Evolutionary conservation across 2,113 vertebrate species (phyloP).

Genomic region (Pelusios castaneus): DNA sequence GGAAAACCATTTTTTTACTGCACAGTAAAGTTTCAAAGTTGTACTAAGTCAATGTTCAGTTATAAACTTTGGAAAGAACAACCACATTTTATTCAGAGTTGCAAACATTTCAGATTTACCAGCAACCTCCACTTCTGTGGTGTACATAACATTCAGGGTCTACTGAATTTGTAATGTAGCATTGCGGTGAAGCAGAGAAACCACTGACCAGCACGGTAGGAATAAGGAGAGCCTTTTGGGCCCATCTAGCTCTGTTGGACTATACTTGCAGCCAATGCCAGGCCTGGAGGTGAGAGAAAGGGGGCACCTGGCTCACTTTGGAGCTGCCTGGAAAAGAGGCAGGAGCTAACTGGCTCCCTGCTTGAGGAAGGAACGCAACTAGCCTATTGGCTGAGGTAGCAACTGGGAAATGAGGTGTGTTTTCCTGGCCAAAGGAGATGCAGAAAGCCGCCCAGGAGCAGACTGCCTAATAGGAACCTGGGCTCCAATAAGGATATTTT

Average conservation of each 20-base stretch:
- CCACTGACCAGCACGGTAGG: background rate
- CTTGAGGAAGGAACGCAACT: background rate
- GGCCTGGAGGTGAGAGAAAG: background rate
- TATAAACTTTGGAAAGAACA: no score
- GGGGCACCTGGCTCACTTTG: background rate
- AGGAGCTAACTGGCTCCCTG: background rate
- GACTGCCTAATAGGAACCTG: background rate
- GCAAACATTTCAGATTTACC: no score
- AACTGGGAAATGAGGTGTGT: background rate
- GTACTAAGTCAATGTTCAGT: no score
- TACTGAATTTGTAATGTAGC: background rate
- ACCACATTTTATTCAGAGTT: no score
- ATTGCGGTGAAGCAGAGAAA: background rate
- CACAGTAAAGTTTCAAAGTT: no score
- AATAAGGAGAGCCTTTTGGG: background rate
- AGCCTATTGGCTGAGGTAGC: background rate
- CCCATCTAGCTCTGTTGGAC: background rate
- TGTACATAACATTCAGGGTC: no score
- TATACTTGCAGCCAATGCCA: background rate
- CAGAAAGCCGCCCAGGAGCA: background rate
- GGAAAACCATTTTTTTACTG: no score
- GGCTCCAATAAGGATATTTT: background rate
- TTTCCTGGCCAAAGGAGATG: background rate
- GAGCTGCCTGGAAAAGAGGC: no score
- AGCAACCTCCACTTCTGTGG: no score